phyloP scores from a whole-genome alignment of 2,888 invertebrate species.

The Volucella inanis region DNA sequence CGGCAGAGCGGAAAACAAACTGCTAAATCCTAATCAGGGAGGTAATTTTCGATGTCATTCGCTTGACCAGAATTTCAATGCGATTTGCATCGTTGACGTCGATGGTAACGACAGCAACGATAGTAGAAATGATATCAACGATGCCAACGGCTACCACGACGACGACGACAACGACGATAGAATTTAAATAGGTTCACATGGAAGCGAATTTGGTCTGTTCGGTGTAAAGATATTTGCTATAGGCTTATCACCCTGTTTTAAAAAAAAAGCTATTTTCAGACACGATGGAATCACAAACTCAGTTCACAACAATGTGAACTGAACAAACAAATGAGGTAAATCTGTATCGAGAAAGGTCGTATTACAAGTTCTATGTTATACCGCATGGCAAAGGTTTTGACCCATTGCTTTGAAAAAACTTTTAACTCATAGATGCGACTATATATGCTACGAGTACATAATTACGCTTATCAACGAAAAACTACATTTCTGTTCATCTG shows the following conservation, averaged over 20 bases:
- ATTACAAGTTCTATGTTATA: too few relatives aligned
- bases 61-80: conserved; percentile 74
- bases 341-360: background rate
- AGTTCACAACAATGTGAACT: conserved; percentile 24
- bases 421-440: too few relatives aligned
- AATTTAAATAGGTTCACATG: conserved; percentile 46
- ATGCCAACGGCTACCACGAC: background rate
- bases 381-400: too few relatives aligned
- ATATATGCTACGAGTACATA: too few relatives aligned
- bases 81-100: conserved; percentile 74
- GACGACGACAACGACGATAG: conserved; percentile 3
- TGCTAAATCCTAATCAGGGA: conserved; percentile 74
- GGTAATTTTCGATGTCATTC: conserved; percentile 75
- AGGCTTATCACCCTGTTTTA: conserved; percentile 25
- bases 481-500: too few relatives aligned
- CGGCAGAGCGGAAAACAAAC: conserved; percentile 72
- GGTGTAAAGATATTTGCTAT: conserved; percentile 48
- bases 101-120: background rate
- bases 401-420: too few relatives aligned
- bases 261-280: conserved; percentile 4
- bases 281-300: conserved; percentile 33
- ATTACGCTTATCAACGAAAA: too few relatives aligned
- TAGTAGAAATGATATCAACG: background rate
- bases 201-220: conserved; percentile 49
- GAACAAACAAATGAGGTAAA: conserved; percentile 35